Conservation (phyloP, 2,113 vertebrate genomes). For the Rhipidura dahli region DNA sequence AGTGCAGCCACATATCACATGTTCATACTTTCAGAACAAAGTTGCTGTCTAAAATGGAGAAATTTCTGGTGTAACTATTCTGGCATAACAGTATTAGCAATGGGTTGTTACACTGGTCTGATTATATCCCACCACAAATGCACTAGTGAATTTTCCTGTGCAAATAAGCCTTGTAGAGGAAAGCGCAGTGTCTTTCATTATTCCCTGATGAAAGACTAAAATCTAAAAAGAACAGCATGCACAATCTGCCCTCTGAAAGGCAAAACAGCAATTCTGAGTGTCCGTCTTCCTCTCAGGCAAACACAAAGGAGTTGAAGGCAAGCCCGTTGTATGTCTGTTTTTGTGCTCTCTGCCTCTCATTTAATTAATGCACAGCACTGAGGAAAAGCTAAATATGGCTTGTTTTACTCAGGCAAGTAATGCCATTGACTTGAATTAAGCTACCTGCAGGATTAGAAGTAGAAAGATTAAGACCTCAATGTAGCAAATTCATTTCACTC, state of each 20-base stretch:
- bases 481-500: background rate
- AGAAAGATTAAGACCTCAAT: conserved; percentile 8
- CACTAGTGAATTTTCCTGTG: background rate
- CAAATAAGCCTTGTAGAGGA: background rate
- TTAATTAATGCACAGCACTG: background rate
- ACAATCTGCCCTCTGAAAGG: background rate
- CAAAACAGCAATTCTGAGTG: background rate
- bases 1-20: background rate
- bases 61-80: background rate
- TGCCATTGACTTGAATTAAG: background rate
- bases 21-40: background rate
- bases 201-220: background rate
- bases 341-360: background rate
- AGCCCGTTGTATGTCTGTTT: background rate
- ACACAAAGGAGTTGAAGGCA: background rate
- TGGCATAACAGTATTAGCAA: background rate
- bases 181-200: background rate
- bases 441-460: conserved; percentile 21
- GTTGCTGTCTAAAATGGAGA: background rate
- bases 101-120: background rate
- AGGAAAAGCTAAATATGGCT: conserved; percentile 2
- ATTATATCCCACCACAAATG: background rate
- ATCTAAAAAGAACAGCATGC: background rate
- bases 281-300: background rate
- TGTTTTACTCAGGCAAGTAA: conserved; percentile 16